These are phyloP conservation scores for Zophobas morio DNA, from an alignment of 1,140 invertebrate genomes.

Conservation along the genomic window DNA sequence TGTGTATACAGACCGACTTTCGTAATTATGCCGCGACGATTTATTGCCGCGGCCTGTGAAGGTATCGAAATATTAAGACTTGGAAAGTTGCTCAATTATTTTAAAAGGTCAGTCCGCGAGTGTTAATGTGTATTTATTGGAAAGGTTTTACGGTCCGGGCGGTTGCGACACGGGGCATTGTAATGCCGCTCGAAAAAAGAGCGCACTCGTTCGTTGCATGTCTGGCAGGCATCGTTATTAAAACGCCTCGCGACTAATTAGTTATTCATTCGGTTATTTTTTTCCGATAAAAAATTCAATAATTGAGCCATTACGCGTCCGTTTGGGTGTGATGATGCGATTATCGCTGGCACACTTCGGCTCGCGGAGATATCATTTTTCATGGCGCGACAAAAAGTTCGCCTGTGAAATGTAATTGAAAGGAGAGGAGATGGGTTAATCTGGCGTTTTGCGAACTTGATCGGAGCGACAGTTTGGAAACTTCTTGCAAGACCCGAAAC, in stretches of 20 bases:
- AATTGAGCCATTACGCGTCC: constrained; percentile 30
- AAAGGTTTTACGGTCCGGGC: constrained; percentile 36
- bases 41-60: constrained; percentile 40
- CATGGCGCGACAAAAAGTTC: constrained; percentile 29
- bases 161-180: constrained; percentile 35
- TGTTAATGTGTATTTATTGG: constrained; percentile 42
- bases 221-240: constrained; percentile 34
- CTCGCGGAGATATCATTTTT: constrained; percentile 30
- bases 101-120: constrained; percentile 36
- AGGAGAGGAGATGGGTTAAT: constrained; percentile 30
- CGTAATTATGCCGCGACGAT: constrained; percentile 48
- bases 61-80: constrained; percentile 43
- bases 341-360: constrained; percentile 7
- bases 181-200: constrained; percentile 12
- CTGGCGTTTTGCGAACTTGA: constrained; percentile 29
- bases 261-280: constrained; percentile 5
- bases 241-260: constrained; percentile 32
- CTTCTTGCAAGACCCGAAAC: neutral
- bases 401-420: constrained; percentile 16
- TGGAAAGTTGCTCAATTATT: constrained; percentile 40
- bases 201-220: constrained; percentile 21
- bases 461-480: constrained; percentile 30
- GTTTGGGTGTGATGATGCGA: constrained; percentile 26
- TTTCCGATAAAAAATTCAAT: constrained; percentile 19
- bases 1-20: constrained; percentile 32